These are phyloP conservation scores for Iselma pallidipennis DNA, from an alignment of 2,888 invertebrate species.

Conservation along the genomic window DNA sequence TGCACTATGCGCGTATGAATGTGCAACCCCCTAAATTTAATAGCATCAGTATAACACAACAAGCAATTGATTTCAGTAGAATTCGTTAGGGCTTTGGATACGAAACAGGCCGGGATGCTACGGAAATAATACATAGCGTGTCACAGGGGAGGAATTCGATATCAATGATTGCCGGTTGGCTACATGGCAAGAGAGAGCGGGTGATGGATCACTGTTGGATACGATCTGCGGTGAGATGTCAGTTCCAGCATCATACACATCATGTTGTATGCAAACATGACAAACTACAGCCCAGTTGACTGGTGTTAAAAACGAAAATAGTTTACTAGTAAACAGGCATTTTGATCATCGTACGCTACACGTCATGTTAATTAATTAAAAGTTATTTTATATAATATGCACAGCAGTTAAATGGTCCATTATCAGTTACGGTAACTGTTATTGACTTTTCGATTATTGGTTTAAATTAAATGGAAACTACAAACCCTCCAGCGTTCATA, in stretches of 20 bases:
- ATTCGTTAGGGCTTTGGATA: slow-evolving; percentile 4
- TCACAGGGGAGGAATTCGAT: slow-evolving; percentile 42
- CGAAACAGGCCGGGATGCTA: slow-evolving; percentile 14
- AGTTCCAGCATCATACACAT: slow-evolving; percentile 38
- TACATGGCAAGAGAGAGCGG: slow-evolving; percentile 40
- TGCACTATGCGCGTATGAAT: not conserved
- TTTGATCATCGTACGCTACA: too few relatives aligned
- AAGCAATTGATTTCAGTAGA: slow-evolving; percentile 2
- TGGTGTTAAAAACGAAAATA: not conserved
- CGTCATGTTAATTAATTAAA: not conserved
- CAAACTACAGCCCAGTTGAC: slow-evolving; percentile 10
- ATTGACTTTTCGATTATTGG: too few relatives aligned
- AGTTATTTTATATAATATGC: not conserved
- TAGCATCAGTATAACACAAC: not conserved
- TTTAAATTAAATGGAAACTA: too few relatives aligned
- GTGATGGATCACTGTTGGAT: slow-evolving; percentile 42
- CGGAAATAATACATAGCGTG: slow-evolving; percentile 37
- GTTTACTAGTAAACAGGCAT: not conserved
- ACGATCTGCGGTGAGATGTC: slow-evolving; percentile 42
- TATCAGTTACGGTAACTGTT: too few relatives aligned
- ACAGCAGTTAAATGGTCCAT: too few relatives aligned
- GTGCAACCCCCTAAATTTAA: not conserved
- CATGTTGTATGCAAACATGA: slow-evolving; percentile 32
- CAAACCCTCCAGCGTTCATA: too few relatives aligned
- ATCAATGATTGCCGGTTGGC: slow-evolving; percentile 43